These are phyloP conservation scores for Lathronympha strigana DNA, from an alignment of 2,888 invertebrate genomes.

Conservation along the genomic window DNA sequence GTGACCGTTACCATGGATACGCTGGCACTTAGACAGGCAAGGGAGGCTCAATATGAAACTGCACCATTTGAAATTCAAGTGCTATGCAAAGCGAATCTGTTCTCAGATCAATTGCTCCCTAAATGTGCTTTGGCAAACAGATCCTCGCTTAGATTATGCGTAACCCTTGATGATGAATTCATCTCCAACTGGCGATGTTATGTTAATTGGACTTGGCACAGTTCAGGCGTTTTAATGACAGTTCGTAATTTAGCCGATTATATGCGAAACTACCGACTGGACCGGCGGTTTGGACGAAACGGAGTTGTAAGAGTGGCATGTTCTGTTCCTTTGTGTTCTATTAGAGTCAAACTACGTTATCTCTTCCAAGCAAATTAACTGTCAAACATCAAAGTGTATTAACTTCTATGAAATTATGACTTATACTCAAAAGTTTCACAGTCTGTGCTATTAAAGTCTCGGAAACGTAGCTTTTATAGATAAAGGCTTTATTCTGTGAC, in stretches of 20 bases:
- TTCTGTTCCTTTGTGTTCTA: too few relatives aligned
- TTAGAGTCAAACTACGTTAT: too few relatives aligned
- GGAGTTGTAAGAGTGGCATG: background rate
- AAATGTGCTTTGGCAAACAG: slow-evolving; percentile 57
- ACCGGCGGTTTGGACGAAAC: background rate
- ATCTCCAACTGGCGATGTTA: slow-evolving; percentile 3
- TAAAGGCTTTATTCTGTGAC: too few relatives aligned
- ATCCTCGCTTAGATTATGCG: slow-evolving; percentile 28
- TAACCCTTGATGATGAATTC: slow-evolving; percentile 23
- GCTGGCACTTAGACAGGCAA: slow-evolving; percentile 65
- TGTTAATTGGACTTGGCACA: slow-evolving; percentile 6
- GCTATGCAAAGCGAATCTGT: slow-evolving; percentile 79
- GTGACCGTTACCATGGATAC: slow-evolving; percentile 61
- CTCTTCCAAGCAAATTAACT: too few relatives aligned
- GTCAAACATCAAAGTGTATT: too few relatives aligned
- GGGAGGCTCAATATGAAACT: slow-evolving; percentile 75
- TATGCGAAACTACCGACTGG: background rate
- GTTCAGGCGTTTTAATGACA: background rate
- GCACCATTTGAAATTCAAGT: slow-evolving; percentile 82
- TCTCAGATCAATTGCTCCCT: slow-evolving; percentile 63
- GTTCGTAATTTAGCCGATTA: background rate
- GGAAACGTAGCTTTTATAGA: too few relatives aligned
- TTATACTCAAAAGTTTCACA: too few relatives aligned
- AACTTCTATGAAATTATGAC: too few relatives aligned
- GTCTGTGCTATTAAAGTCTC: too few relatives aligned